Evolutionary conservation across 1,140 invertebrate genomes (phyloP), one percentile per base, ranked within the genome.

Genomic region (Colletes latitarsis): DNA sequence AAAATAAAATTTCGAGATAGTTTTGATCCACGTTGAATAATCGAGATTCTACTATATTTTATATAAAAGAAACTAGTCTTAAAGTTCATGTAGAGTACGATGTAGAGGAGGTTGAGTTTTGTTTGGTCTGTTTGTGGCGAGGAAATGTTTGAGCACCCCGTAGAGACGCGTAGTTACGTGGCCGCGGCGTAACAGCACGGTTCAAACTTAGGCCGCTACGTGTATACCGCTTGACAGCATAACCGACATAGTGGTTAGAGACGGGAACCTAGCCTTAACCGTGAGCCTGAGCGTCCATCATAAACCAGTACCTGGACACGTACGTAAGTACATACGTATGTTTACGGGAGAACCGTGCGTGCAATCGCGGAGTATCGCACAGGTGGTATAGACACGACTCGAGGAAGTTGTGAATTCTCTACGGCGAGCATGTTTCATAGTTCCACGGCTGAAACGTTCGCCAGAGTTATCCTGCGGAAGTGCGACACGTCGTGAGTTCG

Each of bases 211-310:
- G 63, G 80, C 82, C 81, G 78, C 84, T 83, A 89, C 71, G 79
- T 70, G 80, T 82, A 82, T 84, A 86, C 85, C 79, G 85, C 82
- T 86, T 80, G 74, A 70, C 82, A 83, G 76, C 77, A 75, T 88
- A 89, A 89, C 82, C 81, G 82, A 80, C 78, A 81, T 82, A 86
- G 77, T 79, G 77, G 64, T 72, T 73, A 81, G 75, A 86, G 82
- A 76, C 77, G 4, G 2, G 83, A 82, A 87, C 66, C 66, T 67
- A 84, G 64, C 83, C 73, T 81, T 80, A 82, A 71, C 80, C 64
- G 63, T 79, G 68, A 77, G 12, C 21, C 5, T 30, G 30, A 17
- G 63, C 70, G 19, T 49, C 70, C 63, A 55, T 73, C 57, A 77
- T 77, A 77, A 58, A 64, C 66, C 62, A 67, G 39, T 75, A 79